Evolutionary conservation across 2,797 vertebrate species (phyloP).

Genomic region (Orestias chungarensis): DNA sequence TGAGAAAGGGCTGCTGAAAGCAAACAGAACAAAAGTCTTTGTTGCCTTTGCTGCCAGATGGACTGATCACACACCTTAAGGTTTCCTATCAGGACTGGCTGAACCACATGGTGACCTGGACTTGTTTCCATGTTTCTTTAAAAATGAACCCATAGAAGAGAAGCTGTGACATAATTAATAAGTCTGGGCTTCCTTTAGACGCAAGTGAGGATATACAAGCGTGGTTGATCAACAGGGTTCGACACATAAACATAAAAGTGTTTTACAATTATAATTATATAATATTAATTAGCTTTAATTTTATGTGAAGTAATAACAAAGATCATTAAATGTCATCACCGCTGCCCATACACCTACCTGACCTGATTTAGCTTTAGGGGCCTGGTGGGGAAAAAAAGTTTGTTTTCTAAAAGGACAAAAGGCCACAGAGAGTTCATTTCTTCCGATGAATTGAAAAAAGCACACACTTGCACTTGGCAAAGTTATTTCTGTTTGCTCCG

Average conservation of each 20-base stretch:
- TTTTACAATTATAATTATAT: conserved; percentile 2
- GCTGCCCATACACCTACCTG: conserved; percentile 11
- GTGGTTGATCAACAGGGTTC: background rate
- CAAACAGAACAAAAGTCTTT: conserved; percentile 17
- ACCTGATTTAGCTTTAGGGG: conserved; percentile 37
- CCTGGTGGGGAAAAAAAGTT: conserved; percentile 54
- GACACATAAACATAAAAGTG: background rate
- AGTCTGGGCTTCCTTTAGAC: background rate
- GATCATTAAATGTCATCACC: conserved; percentile 5
- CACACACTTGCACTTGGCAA: conserved; percentile 59
- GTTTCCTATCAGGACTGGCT: conserved; percentile 3
- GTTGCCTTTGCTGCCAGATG: background rate
- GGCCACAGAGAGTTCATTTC: conserved; percentile 53
- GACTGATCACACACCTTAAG: background rate
- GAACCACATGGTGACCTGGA: background rate
- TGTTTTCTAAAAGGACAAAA: conserved; percentile 49
- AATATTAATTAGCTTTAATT: too few relatives aligned
- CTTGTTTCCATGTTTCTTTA: background rate
- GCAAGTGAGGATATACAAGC: background rate
- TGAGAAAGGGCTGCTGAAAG: conserved; percentile 32
- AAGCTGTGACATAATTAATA: background rate
- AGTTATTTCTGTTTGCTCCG: conserved; percentile 55
- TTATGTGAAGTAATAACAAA: background rate
- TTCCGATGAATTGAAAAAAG: conserved; percentile 62
- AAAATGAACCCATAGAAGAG: background rate